Base-by-base conservation (phyloP, 2,797 vertebrate genomes). In the Sebastes diaconus region DNA sequence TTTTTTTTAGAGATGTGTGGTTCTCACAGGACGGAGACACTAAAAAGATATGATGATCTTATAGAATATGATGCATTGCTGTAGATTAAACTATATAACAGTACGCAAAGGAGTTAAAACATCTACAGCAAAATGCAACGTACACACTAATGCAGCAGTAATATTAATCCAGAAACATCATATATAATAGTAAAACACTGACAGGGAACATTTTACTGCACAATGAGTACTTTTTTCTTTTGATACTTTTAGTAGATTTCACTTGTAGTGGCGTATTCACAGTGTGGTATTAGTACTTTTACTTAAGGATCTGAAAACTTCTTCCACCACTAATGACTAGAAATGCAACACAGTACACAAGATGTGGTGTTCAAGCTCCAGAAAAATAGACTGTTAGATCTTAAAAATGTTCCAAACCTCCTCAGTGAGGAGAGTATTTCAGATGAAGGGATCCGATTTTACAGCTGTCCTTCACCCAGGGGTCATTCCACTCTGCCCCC, bases 401-500 rank as follows among this genome's bases (percentile, higher is more conserved):
- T 32, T 77, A 8, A 50, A 75, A 70, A 46, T 52, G 36, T 52
- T 10, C 69, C 63, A 10, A 22, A 60, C 20, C 20, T 72, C 63
- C 14, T n/a, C 6, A 25, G 67, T 20, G 54, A 66, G 2, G 10
- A 0, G 11, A 64, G 77, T 70, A 63, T 86, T 81, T 67, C 34
- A 61, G 58, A 72, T 60, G 14, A 80, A 69, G 81, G 71, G 29
- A n/a, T 76, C 22, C 1, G 27, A 80, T 55, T 72, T 58, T 68
- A 68, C 59, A 80, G 83, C 74, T 73, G 81, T 66, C 84, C n/a
- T 69, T 81, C 25, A 71, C 16, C 42, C 42, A 6, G 65, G 72
- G 83, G 84, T 87, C 85, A 76, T 11, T 27, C 58, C 71, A 24
- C 46, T 68, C 59, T 63, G 78, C 58, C 75, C 81, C 68, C 8